These are phyloP conservation scores for Agrochola lychnidis DNA, from an alignment of 2,888 invertebrate genomes.

Conservation along the genomic window DNA sequence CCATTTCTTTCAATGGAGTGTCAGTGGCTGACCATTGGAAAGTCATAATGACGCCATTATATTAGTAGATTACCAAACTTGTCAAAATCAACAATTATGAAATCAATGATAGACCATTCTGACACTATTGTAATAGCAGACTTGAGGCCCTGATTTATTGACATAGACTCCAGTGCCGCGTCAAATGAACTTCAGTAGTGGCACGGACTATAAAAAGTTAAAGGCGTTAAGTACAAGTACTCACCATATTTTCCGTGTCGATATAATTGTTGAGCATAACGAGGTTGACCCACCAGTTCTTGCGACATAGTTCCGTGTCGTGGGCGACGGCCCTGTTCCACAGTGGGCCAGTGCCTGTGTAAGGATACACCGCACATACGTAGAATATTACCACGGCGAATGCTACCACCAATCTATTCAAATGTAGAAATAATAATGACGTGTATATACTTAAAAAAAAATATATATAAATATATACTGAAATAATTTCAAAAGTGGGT, in stretches of 20 bases:
- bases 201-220: not conserved
- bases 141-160: too few relatives aligned
- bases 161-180: too few relatives aligned
- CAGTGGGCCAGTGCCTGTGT: conserved; percentile 91
- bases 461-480: too few relatives aligned
- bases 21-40: too few relatives aligned
- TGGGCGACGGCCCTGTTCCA: conserved; percentile 89
- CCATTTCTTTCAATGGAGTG: too few relatives aligned
- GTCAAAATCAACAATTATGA: too few relatives aligned
- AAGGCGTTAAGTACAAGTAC: conserved; percentile 59
- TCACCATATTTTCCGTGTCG: conserved; percentile 90
- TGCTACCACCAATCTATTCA: conserved; percentile 87
- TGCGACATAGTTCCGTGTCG: conserved; percentile 88
- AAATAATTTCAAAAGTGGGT: not conserved
- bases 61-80: too few relatives aligned
- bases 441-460: too few relatives aligned
- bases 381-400: conserved; percentile 91
- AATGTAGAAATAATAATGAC: not conserved
- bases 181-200: too few relatives aligned
- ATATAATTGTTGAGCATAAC: conserved; percentile 92
- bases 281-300: conserved; percentile 92
- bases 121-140: too few relatives aligned
- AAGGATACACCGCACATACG: conserved; percentile 88
- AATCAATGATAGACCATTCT: too few relatives aligned
- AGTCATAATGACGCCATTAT: too few relatives aligned